phyloP scores from a whole-genome alignment of 2,113 vertebrate species.

The Apodemus sylvaticus region DNA sequence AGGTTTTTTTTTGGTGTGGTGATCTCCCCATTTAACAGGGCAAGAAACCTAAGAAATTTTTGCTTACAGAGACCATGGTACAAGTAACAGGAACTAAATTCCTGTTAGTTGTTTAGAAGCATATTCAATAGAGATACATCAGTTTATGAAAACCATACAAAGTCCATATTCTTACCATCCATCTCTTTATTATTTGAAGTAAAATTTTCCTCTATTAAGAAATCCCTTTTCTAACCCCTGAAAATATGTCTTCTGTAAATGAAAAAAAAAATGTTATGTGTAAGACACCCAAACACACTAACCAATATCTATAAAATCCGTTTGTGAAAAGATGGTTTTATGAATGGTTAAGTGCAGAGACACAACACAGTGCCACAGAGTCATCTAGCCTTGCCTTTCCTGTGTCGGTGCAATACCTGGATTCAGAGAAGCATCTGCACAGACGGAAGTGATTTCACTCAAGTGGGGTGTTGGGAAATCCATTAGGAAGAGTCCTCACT shows the following conservation, averaged over 20 bases:
- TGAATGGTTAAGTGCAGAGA: fast-evolving
- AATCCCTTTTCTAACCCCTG: background rate
- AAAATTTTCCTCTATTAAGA: background rate
- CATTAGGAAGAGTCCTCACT: background rate
- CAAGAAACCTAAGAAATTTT: background rate
- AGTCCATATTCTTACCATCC: background rate
- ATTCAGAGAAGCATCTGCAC: background rate
- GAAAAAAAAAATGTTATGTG: background rate
- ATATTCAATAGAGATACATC: background rate
- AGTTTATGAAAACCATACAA: background rate
- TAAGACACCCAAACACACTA: background rate
- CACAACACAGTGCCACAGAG: background rate
- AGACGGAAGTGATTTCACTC: background rate
- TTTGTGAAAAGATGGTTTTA: background rate
- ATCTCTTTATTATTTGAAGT: background rate
- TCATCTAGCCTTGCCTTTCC: background rate
- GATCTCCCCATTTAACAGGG: background rate
- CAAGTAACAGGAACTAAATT: background rate
- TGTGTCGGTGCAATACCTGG: background rate
- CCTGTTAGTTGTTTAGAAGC: background rate
- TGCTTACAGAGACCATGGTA: background rate
- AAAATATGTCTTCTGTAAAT: background rate
- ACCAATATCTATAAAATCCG: background rate
- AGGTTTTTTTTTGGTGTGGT: background rate
- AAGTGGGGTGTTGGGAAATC: background rate